Percentiles rank a stretch among this genome's conserved stretches.
These are phyloP conservation scores for Ophiothrix spiculata DNA, from an alignment of 35 echinoderm and acorn worm genomes.

Conservation along the genomic window DNA sequence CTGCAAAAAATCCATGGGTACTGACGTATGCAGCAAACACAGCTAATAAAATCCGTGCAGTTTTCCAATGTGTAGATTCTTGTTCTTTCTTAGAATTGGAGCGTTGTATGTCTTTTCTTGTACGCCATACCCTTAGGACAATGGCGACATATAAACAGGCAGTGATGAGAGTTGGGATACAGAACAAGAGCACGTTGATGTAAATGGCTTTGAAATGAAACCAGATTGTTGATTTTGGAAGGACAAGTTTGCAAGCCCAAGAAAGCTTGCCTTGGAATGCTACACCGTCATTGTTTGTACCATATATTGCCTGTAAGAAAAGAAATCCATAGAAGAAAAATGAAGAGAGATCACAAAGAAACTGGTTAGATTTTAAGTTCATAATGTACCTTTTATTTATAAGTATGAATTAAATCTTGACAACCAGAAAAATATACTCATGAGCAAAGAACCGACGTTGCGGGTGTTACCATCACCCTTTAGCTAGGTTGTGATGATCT, in stretches of 20 bases:
- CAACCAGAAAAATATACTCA: no score
- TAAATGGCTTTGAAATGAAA: conserved; percentile 54
- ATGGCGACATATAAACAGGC: conserved; percentile 33
- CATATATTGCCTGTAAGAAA: conserved; percentile 2
- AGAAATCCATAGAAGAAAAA: conserved; percentile 11
- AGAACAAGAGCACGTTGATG: conserved; percentile 61
- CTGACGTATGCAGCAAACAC: conserved; percentile 58
- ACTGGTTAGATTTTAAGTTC: not conserved
- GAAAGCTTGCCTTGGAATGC: conserved; percentile 11
- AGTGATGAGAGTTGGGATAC: conserved; percentile 44
- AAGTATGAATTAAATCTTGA: no score
- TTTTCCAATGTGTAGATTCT: conserved; percentile 59
- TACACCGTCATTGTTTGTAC: not conserved
- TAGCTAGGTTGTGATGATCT: no score
- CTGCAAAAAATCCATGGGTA: conserved; percentile 52
- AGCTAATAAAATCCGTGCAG: conserved; percentile 52
- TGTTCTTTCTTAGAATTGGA: not conserved
- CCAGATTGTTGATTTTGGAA: conserved; percentile 5
- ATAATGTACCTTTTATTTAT: no score
- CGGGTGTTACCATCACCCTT: no score
- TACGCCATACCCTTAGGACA: conserved; percentile 28
- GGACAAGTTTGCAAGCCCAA: conserved; percentile 48
- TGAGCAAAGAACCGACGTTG: no score
- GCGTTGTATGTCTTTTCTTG: not conserved
- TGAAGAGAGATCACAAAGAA: not conserved